Percentiles rank a stretch among this genome's conserved stretches.
phyloP scores from a whole-genome alignment of 2,113 vertebrate species.

The Aythya baeri region DNA sequence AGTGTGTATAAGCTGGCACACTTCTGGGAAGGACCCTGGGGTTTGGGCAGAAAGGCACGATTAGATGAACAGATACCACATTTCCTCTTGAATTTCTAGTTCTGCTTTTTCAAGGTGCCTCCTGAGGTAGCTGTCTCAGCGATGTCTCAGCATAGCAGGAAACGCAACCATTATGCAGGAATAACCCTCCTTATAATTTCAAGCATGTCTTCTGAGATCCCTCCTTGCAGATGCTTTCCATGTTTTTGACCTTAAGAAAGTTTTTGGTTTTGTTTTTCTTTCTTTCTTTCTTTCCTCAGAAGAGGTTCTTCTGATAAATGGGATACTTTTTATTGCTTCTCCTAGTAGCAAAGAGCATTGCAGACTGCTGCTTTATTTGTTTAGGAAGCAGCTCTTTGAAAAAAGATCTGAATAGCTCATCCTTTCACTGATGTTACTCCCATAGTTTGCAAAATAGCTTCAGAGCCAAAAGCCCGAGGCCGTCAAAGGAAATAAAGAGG shows the following conservation, averaged over 20 bases:
- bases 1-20: too few relatives aligned
- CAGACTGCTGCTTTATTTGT: neutral
- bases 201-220: neutral
- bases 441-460: neutral
- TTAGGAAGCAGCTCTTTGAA: neutral
- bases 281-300: rapidly evolving
- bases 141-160: rapidly evolving
- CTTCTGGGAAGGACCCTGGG: neutral
- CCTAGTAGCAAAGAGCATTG: neutral
- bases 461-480: neutral
- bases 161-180: neutral
- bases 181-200: neutral
- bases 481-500: neutral
- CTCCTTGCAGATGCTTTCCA: neutral
- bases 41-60: neutral
- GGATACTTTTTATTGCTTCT: neutral
- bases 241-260: neutral
- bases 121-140: neutral
- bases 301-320: neutral
- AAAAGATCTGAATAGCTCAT: neutral
- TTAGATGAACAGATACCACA: neutral
- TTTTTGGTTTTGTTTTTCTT: too few relatives aligned
- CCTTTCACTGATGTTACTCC: neutral
- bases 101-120: neutral
- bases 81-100: neutral